Evolutionary conservation across 2,888 invertebrate species (phyloP), one percentile per base, ranked within the genome.

Genomic region (Tetropium fuscum): DNA sequence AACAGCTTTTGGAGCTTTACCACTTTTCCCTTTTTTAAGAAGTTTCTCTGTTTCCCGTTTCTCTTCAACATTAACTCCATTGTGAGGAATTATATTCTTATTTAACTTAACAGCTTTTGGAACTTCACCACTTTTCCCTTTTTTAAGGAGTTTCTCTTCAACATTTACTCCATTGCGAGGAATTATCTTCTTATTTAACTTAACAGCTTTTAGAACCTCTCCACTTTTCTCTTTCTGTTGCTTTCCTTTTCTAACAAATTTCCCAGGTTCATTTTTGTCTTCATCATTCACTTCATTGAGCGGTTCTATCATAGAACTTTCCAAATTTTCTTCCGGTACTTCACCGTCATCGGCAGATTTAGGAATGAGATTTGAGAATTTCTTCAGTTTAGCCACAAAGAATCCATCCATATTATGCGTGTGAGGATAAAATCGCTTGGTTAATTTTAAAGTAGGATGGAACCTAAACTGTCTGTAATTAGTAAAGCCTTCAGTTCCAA

Each of bases 391-490:
- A 0, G 98, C 98, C 1, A 99, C 97, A 84, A 92, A 99, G 82
- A 99, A 99, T 2, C 99, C 99, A 83, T 99, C 99, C 93, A 99
- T 95, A 79, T 99, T 99, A 80, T 99, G 97, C 2, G 93, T 91
- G 79, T 99, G 99, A 0, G 99, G 99, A 83, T 99, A 99, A 83
- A 95, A 97, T 48, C 99, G 86, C 78, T 90, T 88, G 0, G 96
- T 93, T 57, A 95, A 81, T 76, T 94, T 94, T 81, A 99, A 82
- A 7, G 93, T 91, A 0, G 95, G 95, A 81, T 98, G 96, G 19
- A 63, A 68, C 70, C 95, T 86, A 73, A 88, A 85, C 66, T 93
- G 90, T 48, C 92, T 87, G 75, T 91, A 98, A 82, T 92, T 96
- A 0, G 90, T 89, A 80, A 97, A 98, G 10, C 99, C 99, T 77